These are phyloP conservation scores for Notechis scutatus DNA, from an alignment of 2,113 vertebrate species.

Conservation along the genomic window DNA sequence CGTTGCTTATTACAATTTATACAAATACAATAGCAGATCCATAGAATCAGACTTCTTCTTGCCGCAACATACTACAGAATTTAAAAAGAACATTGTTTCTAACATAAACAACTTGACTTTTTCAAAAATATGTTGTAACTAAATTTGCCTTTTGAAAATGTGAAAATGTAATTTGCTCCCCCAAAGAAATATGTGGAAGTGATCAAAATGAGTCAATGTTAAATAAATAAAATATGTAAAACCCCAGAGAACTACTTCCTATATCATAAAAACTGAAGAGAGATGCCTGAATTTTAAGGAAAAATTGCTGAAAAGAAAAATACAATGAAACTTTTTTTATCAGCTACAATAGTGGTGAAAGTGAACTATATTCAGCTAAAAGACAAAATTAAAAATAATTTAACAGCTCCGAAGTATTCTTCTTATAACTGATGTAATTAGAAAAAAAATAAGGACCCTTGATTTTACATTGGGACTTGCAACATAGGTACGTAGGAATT, in stretches of 20 bases:
- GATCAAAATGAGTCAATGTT: background rate
- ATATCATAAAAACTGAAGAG: background rate
- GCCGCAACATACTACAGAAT: conserved; percentile 12
- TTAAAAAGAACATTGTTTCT: background rate
- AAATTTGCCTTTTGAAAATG: background rate
- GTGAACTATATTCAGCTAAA: background rate
- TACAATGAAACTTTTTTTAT: background rate
- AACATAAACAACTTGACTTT: background rate
- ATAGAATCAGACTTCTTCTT: background rate
- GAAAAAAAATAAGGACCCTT: background rate
- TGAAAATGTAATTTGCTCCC: background rate
- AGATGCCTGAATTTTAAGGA: too few species aligned
- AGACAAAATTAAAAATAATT: background rate
- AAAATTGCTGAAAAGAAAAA: background rate
- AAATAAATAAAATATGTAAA: background rate
- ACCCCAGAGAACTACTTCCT: background rate
- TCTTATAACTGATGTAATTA: background rate
- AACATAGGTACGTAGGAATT: background rate
- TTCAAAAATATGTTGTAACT: background rate
- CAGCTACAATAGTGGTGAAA: background rate
- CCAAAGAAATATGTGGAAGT: background rate
- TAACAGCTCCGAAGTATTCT: background rate
- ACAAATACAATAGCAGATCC: background rate
- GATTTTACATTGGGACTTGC: background rate
- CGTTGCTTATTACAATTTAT: background rate